These are phyloP conservation scores for Paratilapia polleni DNA, from an alignment of 2,113 vertebrate genomes.

Conservation along the genomic window DNA sequence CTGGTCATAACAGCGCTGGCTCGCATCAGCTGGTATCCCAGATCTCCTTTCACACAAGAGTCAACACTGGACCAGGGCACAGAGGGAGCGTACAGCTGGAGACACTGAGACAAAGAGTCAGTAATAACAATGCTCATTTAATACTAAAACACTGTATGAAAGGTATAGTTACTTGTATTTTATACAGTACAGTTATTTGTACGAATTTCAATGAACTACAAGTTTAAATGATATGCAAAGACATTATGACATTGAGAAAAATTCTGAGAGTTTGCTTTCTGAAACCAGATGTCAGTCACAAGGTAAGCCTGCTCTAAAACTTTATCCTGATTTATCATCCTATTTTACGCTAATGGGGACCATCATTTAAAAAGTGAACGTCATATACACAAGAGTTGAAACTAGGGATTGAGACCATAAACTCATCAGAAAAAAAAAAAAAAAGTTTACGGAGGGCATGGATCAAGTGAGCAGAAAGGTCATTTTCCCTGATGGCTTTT, in stretches of 20 bases:
- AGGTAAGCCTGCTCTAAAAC: too few relatives aligned
- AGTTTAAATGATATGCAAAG: background rate
- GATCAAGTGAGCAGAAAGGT: background rate
- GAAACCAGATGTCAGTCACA: too few relatives aligned
- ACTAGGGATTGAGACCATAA: background rate
- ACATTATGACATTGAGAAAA: too few relatives aligned
- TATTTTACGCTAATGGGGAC: too few relatives aligned
- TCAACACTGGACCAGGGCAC: conserved; percentile 67
- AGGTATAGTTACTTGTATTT: background rate
- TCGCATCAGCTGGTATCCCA: conserved; percentile 83
- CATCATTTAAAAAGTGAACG: too few relatives aligned
- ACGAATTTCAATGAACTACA: too few relatives aligned
- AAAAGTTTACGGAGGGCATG: background rate
- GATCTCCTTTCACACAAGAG: conserved; percentile 77
- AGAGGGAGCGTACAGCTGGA: conserved; percentile 78
- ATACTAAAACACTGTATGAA: background rate
- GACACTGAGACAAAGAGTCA: conserved; percentile 78
- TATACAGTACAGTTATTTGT: background rate
- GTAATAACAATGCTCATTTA: too few relatives aligned
- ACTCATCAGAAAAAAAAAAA: background rate
- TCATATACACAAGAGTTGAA: background rate
- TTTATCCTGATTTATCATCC: too few relatives aligned
- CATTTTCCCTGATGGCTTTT: background rate
- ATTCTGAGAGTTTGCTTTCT: too few relatives aligned
- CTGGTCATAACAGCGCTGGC: conserved; percentile 80